These are phyloP conservation scores for Pseudochirops cupreus DNA, from an alignment of 2,797 vertebrate species.

Conservation along the genomic window DNA sequence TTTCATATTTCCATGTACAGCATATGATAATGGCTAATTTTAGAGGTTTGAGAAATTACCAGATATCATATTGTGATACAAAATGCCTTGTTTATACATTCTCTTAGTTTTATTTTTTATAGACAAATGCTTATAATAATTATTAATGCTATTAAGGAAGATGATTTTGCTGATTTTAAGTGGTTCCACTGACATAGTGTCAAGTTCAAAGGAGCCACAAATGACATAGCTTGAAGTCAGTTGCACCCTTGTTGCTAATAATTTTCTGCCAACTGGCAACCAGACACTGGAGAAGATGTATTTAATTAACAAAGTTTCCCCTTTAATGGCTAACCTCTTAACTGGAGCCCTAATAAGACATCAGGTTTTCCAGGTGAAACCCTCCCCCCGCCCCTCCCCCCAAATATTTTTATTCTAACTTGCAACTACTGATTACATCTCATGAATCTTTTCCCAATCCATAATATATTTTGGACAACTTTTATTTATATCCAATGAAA, in stretches of 20 bases:
- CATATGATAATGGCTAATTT: constrained; percentile 2
- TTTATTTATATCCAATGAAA: not conserved
- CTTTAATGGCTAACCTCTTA: constrained; percentile 39
- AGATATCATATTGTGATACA: not conserved
- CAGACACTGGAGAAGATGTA: constrained; percentile 16
- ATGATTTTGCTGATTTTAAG: not conserved
- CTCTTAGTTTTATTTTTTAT: constrained; percentile 27
- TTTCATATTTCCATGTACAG: not conserved
- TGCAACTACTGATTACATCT: constrained; percentile 2
- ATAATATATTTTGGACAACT: constrained; percentile 42
- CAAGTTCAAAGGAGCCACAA: constrained; percentile 23
- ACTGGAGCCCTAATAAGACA: not conserved
- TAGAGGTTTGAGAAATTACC: not conserved
- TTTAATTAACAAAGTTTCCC: constrained; percentile 35
- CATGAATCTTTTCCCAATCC: constrained; percentile 42
- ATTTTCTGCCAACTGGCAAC: constrained; percentile 36
- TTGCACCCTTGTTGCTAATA: not conserved
- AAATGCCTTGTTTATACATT: constrained; percentile 9
- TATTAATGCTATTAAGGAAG: not conserved
- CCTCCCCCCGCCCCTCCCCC: not conserved
- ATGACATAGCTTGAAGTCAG: constrained; percentile 24
- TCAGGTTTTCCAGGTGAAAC: not conserved
- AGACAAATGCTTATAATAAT: not conserved
- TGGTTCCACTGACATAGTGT: constrained; percentile 25
- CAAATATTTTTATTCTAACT: constrained; percentile 43